Evolutionary conservation across 2,113 vertebrate genomes (phyloP).

Genomic region (Phyllostomus discolor): DNA sequence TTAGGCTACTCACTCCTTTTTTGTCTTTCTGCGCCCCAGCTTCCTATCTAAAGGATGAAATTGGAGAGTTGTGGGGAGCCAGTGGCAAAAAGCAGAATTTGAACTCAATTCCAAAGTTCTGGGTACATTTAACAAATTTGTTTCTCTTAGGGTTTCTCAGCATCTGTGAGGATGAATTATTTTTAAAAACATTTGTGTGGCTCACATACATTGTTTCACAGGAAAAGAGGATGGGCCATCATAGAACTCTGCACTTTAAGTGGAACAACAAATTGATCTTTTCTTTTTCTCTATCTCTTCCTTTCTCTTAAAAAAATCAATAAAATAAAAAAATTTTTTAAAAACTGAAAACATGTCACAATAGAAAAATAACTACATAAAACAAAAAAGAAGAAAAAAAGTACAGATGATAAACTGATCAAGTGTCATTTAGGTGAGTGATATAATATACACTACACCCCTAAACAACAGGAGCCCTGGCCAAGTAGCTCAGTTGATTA

Average conservation of each 20-base stretch:
- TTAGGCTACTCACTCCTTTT: neutral
- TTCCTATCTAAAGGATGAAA: neutral
- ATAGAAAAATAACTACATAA: neutral
- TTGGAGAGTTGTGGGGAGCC: neutral
- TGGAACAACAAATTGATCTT: no score
- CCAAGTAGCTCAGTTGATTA: no score
- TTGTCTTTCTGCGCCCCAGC: neutral
- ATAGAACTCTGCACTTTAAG: neutral
- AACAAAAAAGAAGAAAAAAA: neutral
- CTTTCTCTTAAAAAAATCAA: no score
- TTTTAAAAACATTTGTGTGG: neutral
- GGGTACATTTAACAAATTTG: conserved; percentile 17
- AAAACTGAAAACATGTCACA: neutral
- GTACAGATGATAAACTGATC: neutral
- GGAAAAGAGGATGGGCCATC: neutral
- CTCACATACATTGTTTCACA: neutral
- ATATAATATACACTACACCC: neutral
- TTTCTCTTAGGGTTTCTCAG: neutral
- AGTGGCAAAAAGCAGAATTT: conserved; percentile 6
- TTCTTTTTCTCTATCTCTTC: no score
- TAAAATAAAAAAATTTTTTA: no score
- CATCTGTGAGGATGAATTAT: neutral
- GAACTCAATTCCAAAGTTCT: conserved; percentile 25
- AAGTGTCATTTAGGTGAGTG: neutral
- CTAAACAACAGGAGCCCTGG: neutral